Evolutionary conservation across 2,113 vertebrate genomes (phyloP).

Genomic region (Corapipo altera): DNA sequence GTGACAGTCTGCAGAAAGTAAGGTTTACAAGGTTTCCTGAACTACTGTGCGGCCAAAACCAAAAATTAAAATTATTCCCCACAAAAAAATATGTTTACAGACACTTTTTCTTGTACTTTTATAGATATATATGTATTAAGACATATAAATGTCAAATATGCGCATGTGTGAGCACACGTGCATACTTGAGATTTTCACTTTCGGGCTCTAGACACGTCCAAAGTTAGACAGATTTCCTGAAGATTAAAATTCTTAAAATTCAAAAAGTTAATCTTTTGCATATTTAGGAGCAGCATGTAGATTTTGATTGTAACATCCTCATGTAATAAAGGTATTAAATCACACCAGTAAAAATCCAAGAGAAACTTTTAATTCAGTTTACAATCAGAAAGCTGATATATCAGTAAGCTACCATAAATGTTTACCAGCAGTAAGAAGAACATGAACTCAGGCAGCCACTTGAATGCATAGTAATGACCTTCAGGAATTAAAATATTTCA

Average conservation of each 20-base stretch:
- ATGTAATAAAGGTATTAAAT: neutral
- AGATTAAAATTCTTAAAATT: neutral
- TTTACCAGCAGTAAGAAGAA: neutral
- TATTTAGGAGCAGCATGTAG: neutral
- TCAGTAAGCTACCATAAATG: neutral
- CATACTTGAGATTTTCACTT: neutral
- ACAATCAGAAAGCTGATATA: neutral
- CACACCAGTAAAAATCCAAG: neutral
- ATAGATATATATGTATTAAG: neutral
- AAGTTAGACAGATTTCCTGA: neutral
- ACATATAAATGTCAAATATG: fast-evolving
- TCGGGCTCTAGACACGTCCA: neutral
- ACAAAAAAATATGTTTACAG: fast-evolving
- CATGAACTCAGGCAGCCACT: neutral
- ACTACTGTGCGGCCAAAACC: neutral
- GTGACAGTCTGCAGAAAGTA: neutral
- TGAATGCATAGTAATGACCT: neutral
- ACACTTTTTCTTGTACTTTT: neutral
- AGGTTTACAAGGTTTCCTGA: neutral
- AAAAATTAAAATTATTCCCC: neutral
- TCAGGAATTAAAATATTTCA: neutral
- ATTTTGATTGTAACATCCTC: neutral
- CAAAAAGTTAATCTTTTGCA: neutral
- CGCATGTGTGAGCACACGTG: fast-evolving
- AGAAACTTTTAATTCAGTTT: neutral